Evolutionary conservation across 2,797 vertebrate genomes (phyloP).

Genomic region (Denticeps clupeoides): DNA sequence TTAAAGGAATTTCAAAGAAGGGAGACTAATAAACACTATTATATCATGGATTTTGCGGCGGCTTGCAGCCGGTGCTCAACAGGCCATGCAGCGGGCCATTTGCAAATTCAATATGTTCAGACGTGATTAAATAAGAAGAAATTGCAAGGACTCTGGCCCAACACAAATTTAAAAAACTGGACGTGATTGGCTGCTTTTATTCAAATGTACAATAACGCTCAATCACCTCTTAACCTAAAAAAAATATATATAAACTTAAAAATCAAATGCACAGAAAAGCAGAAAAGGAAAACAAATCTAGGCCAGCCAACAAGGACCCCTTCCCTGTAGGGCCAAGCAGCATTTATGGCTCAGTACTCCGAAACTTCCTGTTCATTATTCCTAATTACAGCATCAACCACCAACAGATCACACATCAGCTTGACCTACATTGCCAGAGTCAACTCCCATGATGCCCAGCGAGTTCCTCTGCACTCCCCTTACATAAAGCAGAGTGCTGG

Average conservation of each 20-base stretch:
- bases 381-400: slow-evolving; percentile 43
- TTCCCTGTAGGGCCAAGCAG: too few species aligned
- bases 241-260: too few species aligned
- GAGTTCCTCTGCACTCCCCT: neutral
- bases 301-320: too few species aligned
- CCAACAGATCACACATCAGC: slow-evolving; percentile 24
- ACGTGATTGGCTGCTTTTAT: too few species aligned
- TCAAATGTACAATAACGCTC: too few species aligned
- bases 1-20: slow-evolving; percentile 66
- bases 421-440: slow-evolving; percentile 18
- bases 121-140: slow-evolving; percentile 62
- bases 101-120: slow-evolving; percentile 59
- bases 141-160: slow-evolving; percentile 52
- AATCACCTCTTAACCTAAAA: too few species aligned
- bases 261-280: slow-evolving; percentile 38
- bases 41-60: slow-evolving; percentile 60
- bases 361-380: slow-evolving; percentile 53
- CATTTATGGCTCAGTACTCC: too few species aligned
- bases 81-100: slow-evolving; percentile 48
- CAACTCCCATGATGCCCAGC: neutral
- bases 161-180: slow-evolving; percentile 37
- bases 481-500: neutral
- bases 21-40: slow-evolving; percentile 57
- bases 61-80: slow-evolving; percentile 47
- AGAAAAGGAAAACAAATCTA: slow-evolving; percentile 44